phyloP scores from a whole-genome alignment of 2,113 vertebrate genomes.

The Atherinomorus stipes region DNA sequence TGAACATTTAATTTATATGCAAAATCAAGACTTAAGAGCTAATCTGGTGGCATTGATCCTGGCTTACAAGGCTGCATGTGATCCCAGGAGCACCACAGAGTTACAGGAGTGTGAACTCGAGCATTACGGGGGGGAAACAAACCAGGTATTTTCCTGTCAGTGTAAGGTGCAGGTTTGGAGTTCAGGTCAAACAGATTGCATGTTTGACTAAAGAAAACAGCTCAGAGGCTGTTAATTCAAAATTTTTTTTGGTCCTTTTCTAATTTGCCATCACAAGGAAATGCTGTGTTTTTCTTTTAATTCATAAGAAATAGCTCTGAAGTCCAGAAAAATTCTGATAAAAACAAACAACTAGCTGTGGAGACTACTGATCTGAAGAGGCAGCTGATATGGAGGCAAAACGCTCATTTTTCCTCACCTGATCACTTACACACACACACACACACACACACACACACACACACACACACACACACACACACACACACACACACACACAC shows the following conservation, averaged over 20 bases:
- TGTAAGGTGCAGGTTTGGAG: conserved; percentile 1
- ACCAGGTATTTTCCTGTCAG: not conserved
- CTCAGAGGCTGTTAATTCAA: conserved; percentile 27
- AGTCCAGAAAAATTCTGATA: not conserved
- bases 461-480: too few relatives aligned
- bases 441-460: too few relatives aligned
- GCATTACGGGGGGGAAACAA: conserved; percentile 10
- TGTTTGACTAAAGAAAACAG: conserved; percentile 15
- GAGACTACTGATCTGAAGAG: conserved; percentile 51
- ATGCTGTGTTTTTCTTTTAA: not conserved
- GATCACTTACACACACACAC: not conserved
- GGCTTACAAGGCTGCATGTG: conserved; percentile 5
- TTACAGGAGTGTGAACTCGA: conserved; percentile 11
- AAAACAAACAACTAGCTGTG: conserved; percentile 50
- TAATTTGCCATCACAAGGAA: conserved; percentile 19
- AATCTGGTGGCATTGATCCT: conserved; percentile 44
- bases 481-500: too few relatives aligned
- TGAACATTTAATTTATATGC: conserved; percentile 57
- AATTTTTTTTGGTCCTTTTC: conserved; percentile 6
- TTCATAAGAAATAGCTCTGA: conserved; percentile 6
- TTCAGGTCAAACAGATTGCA: conserved; percentile 28
- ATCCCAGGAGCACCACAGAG: conserved; percentile 21
- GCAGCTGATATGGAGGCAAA: conserved; percentile 38
- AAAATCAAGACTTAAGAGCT: conserved; percentile 31
- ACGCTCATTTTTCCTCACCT: too few relatives aligned